These are phyloP conservation scores for Otus sunia DNA, from an alignment of 2,113 vertebrate genomes.

Conservation along the genomic window DNA sequence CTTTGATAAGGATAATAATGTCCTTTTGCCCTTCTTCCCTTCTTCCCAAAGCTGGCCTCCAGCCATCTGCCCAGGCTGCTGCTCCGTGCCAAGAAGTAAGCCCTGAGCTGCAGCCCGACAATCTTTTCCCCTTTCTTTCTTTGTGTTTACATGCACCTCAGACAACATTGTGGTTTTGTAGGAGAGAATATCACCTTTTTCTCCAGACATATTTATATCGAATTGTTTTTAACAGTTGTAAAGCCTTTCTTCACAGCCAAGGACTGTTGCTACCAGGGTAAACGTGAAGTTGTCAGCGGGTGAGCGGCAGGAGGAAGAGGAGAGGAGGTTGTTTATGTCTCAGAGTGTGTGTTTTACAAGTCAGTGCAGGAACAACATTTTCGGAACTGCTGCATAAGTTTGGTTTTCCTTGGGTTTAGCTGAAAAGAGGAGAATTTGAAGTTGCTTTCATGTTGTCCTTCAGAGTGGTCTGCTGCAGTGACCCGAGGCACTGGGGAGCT, in stretches of 20 bases:
- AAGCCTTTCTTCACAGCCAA: background rate
- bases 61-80: background rate
- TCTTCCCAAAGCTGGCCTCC: rapidly evolving
- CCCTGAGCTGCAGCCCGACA: background rate
- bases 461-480: background rate
- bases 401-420: background rate
- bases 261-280: background rate
- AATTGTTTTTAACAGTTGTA: background rate
- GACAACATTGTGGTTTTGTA: background rate
- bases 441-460: rapidly evolving
- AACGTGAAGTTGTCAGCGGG: rapidly evolving
- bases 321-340: background rate
- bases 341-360: rapidly evolving
- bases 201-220: background rate
- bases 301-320: background rate
- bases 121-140: background rate
- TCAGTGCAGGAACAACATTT: background rate
- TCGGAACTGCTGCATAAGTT: background rate
- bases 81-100: background rate
- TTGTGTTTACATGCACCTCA: background rate
- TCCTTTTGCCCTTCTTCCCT: background rate
- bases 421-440: background rate
- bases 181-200: background rate
- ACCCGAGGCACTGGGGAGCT: background rate
- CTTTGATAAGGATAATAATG: background rate